phyloP scores from a whole-genome alignment of 2,888 invertebrate genomes.

The Mellilla xanthometata region DNA sequence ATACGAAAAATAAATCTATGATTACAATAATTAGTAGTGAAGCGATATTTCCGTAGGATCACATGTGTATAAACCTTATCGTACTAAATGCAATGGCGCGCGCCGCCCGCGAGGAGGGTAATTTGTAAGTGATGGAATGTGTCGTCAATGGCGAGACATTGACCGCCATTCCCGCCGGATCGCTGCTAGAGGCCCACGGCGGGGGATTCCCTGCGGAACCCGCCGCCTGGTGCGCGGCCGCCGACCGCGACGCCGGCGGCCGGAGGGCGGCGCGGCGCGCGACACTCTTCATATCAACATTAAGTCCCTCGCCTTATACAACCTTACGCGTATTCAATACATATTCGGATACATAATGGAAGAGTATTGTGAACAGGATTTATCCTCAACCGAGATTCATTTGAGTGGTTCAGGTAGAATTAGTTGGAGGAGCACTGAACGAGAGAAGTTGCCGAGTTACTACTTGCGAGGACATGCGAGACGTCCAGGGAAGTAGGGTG shows the following conservation, averaged over 20 bases:
- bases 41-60: conserved; percentile 66
- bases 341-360: conserved; percentile 43
- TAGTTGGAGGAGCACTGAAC: not conserved
- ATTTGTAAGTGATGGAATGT: conserved; percentile 57
- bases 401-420: conserved; percentile 33
- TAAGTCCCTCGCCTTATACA: conserved; percentile 53
- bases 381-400: conserved; percentile 42
- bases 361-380: conserved; percentile 58
- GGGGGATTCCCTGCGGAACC: conserved; percentile 64
- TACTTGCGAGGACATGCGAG: not conserved
- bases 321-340: conserved; percentile 30
- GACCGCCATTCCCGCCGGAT: conserved; percentile 66
- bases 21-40: conserved; percentile 59
- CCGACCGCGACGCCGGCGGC: conserved; percentile 66
- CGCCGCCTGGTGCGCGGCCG: conserved; percentile 68
- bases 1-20: conserved; percentile 59
- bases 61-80: conserved; percentile 64
- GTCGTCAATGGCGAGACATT: conserved; percentile 64
- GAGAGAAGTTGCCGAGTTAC: not conserved
- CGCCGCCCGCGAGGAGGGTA: conserved; percentile 42
- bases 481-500: not conserved
- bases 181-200: conserved; percentile 53
- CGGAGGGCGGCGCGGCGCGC: conserved; percentile 49
- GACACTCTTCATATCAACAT: conserved; percentile 46
- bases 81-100: conserved; percentile 55